These are phyloP conservation scores for Barnardius zonarius DNA, from an alignment of 2,113 vertebrate species.

Conservation along the genomic window DNA sequence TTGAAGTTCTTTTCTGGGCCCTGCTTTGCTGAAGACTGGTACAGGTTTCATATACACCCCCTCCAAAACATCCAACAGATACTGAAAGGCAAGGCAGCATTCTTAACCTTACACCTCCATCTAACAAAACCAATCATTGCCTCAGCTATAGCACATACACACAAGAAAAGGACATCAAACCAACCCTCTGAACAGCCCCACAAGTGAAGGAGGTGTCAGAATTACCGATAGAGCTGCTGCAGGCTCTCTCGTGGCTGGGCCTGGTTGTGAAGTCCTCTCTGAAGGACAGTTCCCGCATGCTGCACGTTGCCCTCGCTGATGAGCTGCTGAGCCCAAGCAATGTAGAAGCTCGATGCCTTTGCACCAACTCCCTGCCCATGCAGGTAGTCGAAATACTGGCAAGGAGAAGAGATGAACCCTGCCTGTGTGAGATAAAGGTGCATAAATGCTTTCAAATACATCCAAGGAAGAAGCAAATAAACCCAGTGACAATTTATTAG, in stretches of 20 bases:
- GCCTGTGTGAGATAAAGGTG: not conserved
- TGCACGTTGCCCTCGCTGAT: not conserved
- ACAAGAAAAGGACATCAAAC: not conserved
- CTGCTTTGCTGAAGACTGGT: not conserved
- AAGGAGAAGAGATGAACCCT: slow-evolving; percentile 26
- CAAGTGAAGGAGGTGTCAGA: accelerated
- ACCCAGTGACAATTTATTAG: accelerated
- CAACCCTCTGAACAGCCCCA: not conserved
- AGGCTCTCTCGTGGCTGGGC: not conserved
- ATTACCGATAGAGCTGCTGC: slow-evolving; percentile 37
- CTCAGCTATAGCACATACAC: not conserved
- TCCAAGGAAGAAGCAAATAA: not conserved
- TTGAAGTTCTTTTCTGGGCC: not conserved
- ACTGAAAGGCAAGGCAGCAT: not conserved
- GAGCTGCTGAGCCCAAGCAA: slow-evolving; percentile 46
- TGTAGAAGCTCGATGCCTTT: not conserved
- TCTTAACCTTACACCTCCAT: not conserved
- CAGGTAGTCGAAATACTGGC: slow-evolving; percentile 36
- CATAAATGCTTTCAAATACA: not conserved
- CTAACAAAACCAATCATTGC: not conserved
- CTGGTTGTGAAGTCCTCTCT: slow-evolving; percentile 22
- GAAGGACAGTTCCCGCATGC: slow-evolving; percentile 3
- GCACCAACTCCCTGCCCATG: not conserved
- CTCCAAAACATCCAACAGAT: not conserved
- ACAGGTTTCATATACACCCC: not conserved